A percentile compares a stretch with the other conserved stretches of the same genome.
phyloP scores from a whole-genome alignment of 2,888 invertebrate genomes.

The Microplitis manilae region DNA sequence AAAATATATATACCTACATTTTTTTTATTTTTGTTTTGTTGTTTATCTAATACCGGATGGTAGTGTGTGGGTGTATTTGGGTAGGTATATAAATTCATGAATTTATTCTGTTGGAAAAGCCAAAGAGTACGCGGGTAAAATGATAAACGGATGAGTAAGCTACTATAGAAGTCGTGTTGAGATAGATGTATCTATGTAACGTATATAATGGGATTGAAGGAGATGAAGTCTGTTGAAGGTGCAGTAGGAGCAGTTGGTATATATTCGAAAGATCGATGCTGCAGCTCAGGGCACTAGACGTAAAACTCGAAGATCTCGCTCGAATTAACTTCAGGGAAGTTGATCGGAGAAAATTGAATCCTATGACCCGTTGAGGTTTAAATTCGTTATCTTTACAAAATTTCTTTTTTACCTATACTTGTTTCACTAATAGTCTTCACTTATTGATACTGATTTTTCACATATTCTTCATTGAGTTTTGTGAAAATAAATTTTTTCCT shows the following conservation, averaged over 20 bases:
- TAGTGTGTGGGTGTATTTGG: neutral
- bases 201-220: neutral
- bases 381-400: neutral
- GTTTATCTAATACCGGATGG: neutral
- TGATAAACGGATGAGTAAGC: constrained; percentile 10
- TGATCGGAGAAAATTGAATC: constrained; percentile 28
- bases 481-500: too few relatives aligned
- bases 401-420: neutral
- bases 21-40: neutral
- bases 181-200: neutral
- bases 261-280: too few relatives aligned
- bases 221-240: neutral
- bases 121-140: constrained; percentile 6
- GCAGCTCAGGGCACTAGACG: neutral
- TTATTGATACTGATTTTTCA: too few relatives aligned
- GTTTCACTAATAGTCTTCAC: too few relatives aligned
- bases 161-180: neutral
- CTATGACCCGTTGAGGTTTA: neutral
- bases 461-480: too few relatives aligned
- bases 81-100: neutral
- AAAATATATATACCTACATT: neutral
- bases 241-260: too few relatives aligned
- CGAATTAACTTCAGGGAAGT: constrained; percentile 20
- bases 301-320: constrained; percentile 9
- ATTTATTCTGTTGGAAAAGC: constrained; percentile 1